Percentiles rank a stretch among this genome's conserved stretches.
Conservation (phyloP, 2,888 invertebrate genomes). For the Oscheius myriophilus region DNA sequence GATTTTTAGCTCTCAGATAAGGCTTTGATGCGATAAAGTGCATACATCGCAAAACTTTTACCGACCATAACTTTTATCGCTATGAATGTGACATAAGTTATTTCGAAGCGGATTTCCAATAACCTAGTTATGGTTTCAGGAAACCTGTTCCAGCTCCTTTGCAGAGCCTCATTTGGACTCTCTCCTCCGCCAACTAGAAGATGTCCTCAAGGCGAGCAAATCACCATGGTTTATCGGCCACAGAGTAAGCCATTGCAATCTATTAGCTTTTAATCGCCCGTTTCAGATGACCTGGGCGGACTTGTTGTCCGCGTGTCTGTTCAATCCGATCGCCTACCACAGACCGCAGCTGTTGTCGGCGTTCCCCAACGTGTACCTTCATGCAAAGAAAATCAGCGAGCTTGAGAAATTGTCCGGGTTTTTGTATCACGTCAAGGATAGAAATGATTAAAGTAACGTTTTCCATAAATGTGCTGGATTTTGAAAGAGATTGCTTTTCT, state of each 20-base stretch:
- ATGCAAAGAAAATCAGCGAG: conserved; percentile 46
- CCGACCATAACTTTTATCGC: too few relatives aligned
- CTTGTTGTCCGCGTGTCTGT: conserved; percentile 44
- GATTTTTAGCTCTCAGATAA: too few relatives aligned
- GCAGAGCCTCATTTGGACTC: conserved; percentile 12
- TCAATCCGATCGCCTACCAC: conserved; percentile 56
- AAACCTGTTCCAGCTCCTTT: conserved; percentile 31
- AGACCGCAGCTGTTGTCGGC: conserved; percentile 42
- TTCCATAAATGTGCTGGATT: background rate
- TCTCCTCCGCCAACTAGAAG: conserved; percentile 13
- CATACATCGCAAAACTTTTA: too few relatives aligned
- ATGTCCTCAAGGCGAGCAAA: conserved; percentile 2
- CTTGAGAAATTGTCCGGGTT: conserved; percentile 44
- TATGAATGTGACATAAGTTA: too few relatives aligned
- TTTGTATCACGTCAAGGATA: conserved; percentile 44
- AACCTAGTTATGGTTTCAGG: conserved; percentile 32
- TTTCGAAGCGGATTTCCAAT: too few relatives aligned
- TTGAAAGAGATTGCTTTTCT: background rate
- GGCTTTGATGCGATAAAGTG: too few relatives aligned
- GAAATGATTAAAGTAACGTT: conserved; percentile 5
- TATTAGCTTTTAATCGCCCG: background rate
- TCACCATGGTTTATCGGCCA: conserved; percentile 49
- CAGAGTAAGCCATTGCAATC: conserved; percentile 28
- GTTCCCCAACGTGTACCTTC: conserved; percentile 48
- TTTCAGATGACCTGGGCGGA: conserved; percentile 58